Percentiles rank a stretch among this genome's conserved stretches.
phyloP scores from a whole-genome alignment of 30 jellyfish, hydroid and myxozoan species.

The Phacellophora camtschatica region DNA sequence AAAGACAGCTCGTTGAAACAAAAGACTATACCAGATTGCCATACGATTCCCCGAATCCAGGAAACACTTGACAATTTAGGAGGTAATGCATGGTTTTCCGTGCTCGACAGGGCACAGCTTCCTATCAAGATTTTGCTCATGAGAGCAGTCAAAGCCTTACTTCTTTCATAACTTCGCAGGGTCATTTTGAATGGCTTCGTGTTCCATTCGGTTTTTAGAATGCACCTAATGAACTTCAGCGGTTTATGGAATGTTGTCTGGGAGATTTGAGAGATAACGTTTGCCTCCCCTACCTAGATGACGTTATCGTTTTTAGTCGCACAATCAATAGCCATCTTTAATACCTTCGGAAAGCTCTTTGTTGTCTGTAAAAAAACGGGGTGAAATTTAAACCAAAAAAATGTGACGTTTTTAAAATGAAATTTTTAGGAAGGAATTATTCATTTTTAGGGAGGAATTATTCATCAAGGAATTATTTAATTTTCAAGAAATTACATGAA shows the following conservation, averaged over 20 bases:
- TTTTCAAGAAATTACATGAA: background rate
- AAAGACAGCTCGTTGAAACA: conserved; percentile 14
- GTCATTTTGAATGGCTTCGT: conserved; percentile 58
- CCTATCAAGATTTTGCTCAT: conserved; percentile 51
- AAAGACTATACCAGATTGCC: conserved; percentile 56
- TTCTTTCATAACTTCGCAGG: conserved; percentile 75
- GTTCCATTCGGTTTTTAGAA: conserved; percentile 44
- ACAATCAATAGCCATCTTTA: background rate
- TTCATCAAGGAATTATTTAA: conserved; percentile 12
- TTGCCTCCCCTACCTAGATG: conserved; percentile 51
- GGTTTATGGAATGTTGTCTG: conserved; percentile 42
- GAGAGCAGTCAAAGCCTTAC: conserved; percentile 23
- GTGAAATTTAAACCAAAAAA: conserved; percentile 17
- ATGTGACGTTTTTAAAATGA: conserved; percentile 5
- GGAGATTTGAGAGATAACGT: conserved; percentile 29
- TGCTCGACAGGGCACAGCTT: conserved; percentile 64
- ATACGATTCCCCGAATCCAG: conserved; percentile 46
- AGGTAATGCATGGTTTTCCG: conserved; percentile 61
- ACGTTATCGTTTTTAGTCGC: background rate
- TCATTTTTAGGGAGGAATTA: conserved; percentile 30
- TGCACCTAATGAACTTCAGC: conserved; percentile 58
- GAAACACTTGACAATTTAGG: conserved; percentile 41
- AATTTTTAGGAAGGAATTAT: too few species aligned
- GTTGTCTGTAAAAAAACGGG: background rate
- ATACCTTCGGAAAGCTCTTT: background rate